Evolutionary conservation across 2,113 vertebrate species (phyloP), one percentile per base, ranked within the genome.

Genomic region (Gracilinanus agilis): DNA sequence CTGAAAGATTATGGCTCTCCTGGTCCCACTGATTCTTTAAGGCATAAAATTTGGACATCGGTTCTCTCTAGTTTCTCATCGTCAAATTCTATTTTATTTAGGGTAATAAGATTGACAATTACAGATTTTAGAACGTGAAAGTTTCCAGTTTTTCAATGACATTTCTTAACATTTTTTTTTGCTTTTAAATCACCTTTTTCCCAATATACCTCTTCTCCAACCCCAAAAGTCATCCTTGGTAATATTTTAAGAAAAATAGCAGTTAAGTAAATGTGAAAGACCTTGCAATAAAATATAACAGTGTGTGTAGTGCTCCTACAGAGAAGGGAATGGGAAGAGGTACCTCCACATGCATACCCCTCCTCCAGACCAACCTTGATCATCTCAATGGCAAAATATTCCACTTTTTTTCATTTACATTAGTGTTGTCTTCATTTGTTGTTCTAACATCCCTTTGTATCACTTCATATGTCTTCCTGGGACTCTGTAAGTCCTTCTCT

Each of bases 1-100:
- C 49, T 92, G 19, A 94, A 94, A 95, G 44, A 96, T 92, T 94
- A 89, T 0, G 90, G 44, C 90, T 90, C 92, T 96, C 88, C 29
- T 92, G 24, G 19, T 21, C 27, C 44, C 88, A 54, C 53, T 55
- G 49, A 29, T 90, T 91, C 54, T 90, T 89, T 55, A 92, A 89
- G 67, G 83, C 25, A 49, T 1, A 34, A 1, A 90, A 9, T 88
- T 93, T n/a, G 16, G 11, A 44, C 90, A 29, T 49, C 83, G 92
- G 55, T 61, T 13, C 58, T 34, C 24, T 25, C 12, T 7, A 34
- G 12, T 67, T 67, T 34, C 34, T 34, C 3, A 12, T 7, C 0
- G 13, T 67, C 29, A 34, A 67, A 34, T 67, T 13, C 61, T 67
- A 34, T 13, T 13, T 67, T 34, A 13, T 29, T 67, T 67, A 34